Evolutionary conservation across 2,888 invertebrate species (phyloP).

Genomic region (Stenurella melanura): DNA sequence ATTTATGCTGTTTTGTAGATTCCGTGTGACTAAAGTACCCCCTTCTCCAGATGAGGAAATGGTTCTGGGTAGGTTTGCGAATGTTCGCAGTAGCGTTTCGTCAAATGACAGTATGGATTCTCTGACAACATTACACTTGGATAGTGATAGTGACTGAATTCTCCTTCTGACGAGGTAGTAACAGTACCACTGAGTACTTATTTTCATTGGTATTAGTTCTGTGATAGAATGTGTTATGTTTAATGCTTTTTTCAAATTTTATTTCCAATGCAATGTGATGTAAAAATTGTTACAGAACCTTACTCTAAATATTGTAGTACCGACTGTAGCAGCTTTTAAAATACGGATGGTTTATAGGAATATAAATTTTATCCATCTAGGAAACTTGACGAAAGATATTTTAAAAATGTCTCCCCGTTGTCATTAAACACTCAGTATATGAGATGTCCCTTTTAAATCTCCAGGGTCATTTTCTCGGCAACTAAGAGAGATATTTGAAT

Average conservation of each 20-base stretch:
- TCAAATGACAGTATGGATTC: slow-evolving; percentile 67
- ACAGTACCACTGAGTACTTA: slow-evolving; percentile 39
- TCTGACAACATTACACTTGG: slow-evolving; percentile 61
- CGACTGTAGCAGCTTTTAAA: slow-evolving; percentile 47
- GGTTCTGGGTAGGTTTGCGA: slow-evolving; percentile 60
- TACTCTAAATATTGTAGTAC: slow-evolving; percentile 43
- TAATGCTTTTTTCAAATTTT: slow-evolving; percentile 51
- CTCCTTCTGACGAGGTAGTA: slow-evolving; percentile 35
- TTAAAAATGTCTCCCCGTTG: slow-evolving; percentile 11
- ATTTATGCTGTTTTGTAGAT: slow-evolving; percentile 43
- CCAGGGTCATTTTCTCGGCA: no score
- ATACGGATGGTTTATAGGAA: slow-evolving; percentile 19
- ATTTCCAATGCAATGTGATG: slow-evolving; percentile 51
- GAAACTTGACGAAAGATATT: not conserved
- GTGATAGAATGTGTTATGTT: slow-evolving; percentile 55
- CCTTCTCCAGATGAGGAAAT: slow-evolving; percentile 63
- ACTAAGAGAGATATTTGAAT: no score
- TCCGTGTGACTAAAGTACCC: slow-evolving; percentile 61
- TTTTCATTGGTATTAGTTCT: slow-evolving; percentile 53
- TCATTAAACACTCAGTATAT: slow-evolving; percentile 3
- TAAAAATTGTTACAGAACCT: slow-evolving; percentile 46
- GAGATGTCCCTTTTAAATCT: no score
- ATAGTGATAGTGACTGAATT: slow-evolving; percentile 61
- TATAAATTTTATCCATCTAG: slow-evolving; percentile 4
- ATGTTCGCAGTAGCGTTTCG: slow-evolving; percentile 65